phyloP scores from a whole-genome alignment of 2,797 vertebrate genomes.

The Chelidonichthys spinosus region DNA sequence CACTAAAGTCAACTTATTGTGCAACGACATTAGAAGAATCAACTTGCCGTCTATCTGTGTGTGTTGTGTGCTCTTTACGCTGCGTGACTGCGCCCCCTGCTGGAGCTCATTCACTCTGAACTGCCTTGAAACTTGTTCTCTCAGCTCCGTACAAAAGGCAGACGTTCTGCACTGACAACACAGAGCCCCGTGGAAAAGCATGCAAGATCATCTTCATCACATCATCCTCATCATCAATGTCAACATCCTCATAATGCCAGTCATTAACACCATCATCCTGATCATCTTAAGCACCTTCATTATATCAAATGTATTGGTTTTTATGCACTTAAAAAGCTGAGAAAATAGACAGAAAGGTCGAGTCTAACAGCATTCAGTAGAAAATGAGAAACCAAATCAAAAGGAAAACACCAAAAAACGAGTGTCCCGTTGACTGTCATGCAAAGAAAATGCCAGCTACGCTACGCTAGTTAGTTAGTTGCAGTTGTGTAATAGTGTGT shows the following conservation, averaged over 20 bases:
- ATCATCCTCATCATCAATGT: constrained; percentile 49
- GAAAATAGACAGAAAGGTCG: constrained; percentile 80
- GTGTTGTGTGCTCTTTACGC: constrained; percentile 42
- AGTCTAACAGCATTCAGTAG: constrained; percentile 84
- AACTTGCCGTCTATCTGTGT: constrained; percentile 4
- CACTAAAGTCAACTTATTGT: constrained; percentile 23
- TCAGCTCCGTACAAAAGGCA: constrained; percentile 42
- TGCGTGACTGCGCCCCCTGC: constrained; percentile 63
- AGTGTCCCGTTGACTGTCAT: constrained; percentile 80
- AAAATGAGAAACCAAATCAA: constrained; percentile 77
- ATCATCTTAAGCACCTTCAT: constrained; percentile 52
- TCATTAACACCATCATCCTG: constrained; percentile 62
- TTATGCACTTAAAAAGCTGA: constrained; percentile 84
- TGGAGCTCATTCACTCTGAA: constrained; percentile 43
- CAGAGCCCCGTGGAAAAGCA: constrained; percentile 77
- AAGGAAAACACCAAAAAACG: constrained; percentile 67
- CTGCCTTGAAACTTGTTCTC: not conserved
- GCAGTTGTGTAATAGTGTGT: constrained; percentile 76
- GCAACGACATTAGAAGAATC: constrained; percentile 31
- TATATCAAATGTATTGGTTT: constrained; percentile 79
- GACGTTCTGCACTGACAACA: constrained; percentile 77
- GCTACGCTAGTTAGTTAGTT: constrained; percentile 61
- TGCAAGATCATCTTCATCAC: constrained; percentile 73
- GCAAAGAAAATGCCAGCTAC: constrained; percentile 81
- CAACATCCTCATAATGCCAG: constrained; percentile 47